phyloP scores from a whole-genome alignment of 2,888 invertebrate species.

The Nomada fabriciana region DNA sequence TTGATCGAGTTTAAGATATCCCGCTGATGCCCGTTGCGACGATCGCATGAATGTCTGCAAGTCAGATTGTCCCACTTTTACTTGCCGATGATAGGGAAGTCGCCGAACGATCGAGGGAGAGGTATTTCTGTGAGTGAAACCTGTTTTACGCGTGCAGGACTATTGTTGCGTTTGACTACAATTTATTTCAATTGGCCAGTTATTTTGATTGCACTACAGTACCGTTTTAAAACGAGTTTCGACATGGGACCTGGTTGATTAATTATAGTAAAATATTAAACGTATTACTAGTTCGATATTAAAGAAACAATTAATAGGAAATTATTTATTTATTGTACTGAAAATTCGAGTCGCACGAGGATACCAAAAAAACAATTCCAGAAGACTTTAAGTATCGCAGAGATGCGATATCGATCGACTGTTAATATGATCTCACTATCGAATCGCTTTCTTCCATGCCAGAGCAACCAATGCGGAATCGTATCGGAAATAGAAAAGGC shows the following conservation, averaged over 20 bases:
- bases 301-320: no score
- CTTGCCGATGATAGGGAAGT: not conserved
- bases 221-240: no score
- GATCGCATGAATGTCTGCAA: not conserved
- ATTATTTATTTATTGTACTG: no score
- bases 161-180: not conserved
- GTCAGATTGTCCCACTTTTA: conserved; percentile 1
- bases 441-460: conserved; percentile 39
- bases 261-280: no score
- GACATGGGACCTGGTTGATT: no score
- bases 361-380: no score
- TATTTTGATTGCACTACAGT: no score
- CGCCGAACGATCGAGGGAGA: not conserved
- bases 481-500: not conserved
- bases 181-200: not conserved
- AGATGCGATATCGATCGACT: no score
- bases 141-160: not conserved
- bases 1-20: not conserved
- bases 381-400: no score
- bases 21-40: not conserved
- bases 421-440: no score
- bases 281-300: no score
- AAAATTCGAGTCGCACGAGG: no score
- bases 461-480: not conserved
- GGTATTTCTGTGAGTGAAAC: not conserved